These are phyloP conservation scores for Phenganax subtilis DNA, from an alignment of 92 coral and sea anemone genomes.

Conservation along the genomic window DNA sequence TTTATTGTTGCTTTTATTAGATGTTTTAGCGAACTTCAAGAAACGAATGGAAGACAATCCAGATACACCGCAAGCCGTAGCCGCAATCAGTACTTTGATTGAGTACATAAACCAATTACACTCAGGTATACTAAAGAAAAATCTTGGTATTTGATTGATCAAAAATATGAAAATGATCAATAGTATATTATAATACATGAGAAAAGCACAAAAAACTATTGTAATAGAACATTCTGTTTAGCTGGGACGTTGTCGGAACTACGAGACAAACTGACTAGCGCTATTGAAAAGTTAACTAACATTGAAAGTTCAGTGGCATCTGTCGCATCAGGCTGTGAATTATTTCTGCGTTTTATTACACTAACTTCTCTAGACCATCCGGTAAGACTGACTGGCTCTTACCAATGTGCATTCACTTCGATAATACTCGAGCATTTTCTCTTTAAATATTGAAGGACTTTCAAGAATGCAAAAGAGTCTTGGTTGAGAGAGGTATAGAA, in stretches of 20 bases:
- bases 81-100: slow-evolving; percentile 83
- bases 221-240: slow-evolving; percentile 13
- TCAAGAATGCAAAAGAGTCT: slow-evolving; percentile 90
- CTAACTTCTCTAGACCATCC: slow-evolving; percentile 91
- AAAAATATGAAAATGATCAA: slow-evolving; percentile 47
- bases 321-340: slow-evolving; percentile 92
- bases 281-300: slow-evolving; percentile 64
- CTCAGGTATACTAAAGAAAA: slow-evolving; percentile 16
- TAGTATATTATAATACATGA: not conserved
- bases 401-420: not conserved
- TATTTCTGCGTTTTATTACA: slow-evolving; percentile 86
- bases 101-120: slow-evolving; percentile 65
- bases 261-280: slow-evolving; percentile 74
- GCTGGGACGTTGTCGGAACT: slow-evolving; percentile 93
- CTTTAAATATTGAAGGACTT: slow-evolving; percentile 56
- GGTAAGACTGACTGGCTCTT: slow-evolving; percentile 47
- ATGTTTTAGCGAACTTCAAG: slow-evolving; percentile 69
- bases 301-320: slow-evolving; percentile 82
- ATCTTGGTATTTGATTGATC: not conserved
- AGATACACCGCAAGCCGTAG: slow-evolving; percentile 80
- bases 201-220: not conserved
- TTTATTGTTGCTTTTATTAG: slow-evolving; percentile 35
- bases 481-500: slow-evolving; percentile 81
- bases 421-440: not conserved
- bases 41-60: slow-evolving; percentile 86